Evolutionary conservation across 2,797 vertebrate genomes (phyloP).

Genomic region (Atherinosoma microstoma): DNA sequence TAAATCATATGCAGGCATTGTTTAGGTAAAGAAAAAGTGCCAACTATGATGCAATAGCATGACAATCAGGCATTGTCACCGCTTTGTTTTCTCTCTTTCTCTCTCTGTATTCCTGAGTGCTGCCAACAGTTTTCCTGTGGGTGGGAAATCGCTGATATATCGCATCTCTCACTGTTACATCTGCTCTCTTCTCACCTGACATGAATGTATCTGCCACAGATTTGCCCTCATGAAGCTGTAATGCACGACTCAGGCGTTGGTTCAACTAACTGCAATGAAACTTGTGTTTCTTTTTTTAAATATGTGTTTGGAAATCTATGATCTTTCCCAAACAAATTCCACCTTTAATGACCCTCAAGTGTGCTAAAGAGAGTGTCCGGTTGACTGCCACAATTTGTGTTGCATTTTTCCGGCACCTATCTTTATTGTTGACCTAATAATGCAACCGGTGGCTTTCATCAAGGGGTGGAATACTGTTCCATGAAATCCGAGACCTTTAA

Average conservation of each 20-base stretch:
- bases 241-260: constrained; percentile 4
- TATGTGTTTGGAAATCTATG: background rate
- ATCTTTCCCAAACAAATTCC: background rate
- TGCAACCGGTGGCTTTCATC: too few species aligned
- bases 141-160: constrained; percentile 35
- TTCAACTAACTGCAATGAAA: background rate
- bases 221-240: constrained; percentile 20
- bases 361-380: background rate
- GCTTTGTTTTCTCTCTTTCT: constrained; percentile 34
- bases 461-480: background rate
- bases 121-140: constrained; percentile 49
- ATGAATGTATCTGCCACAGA: constrained; percentile 35
- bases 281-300: background rate
- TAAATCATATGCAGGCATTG: constrained; percentile 7
- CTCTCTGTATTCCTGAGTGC: constrained; percentile 17
- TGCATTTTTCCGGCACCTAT: background rate
- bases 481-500: background rate
- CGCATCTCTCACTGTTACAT: constrained; percentile 42
- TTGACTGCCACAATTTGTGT: background rate
- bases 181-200: constrained; percentile 28
- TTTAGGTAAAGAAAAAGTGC: constrained; percentile 2
- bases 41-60: background rate
- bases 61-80: constrained; percentile 24
- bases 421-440: too few species aligned
- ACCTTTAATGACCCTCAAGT: background rate